phyloP scores from a whole-genome alignment of 1,140 invertebrate genomes.

The Formica exsecta region DNA sequence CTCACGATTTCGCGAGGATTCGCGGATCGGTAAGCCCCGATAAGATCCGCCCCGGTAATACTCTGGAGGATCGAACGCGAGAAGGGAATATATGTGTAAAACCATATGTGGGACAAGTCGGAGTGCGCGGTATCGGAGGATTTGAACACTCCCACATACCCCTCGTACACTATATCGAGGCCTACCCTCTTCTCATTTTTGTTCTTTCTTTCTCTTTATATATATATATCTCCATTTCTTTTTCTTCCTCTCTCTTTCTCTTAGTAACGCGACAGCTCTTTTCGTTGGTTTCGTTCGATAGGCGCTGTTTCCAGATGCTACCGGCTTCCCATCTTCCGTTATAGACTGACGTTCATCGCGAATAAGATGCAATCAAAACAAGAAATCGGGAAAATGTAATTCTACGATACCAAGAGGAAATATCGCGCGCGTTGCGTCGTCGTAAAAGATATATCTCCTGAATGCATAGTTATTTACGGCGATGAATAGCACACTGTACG shows the following conservation, averaged over 20 bases:
- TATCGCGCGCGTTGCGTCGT: not conserved
- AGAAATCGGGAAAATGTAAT: constrained; percentile 44
- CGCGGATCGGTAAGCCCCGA: constrained; percentile 64
- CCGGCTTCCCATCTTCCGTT: not conserved
- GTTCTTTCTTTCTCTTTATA: not conserved
- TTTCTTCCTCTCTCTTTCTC: not conserved
- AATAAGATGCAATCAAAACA: constrained; percentile 26
- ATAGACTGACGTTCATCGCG: constrained; percentile 1
- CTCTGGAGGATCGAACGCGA: constrained; percentile 59
- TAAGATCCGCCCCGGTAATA: constrained; percentile 56
- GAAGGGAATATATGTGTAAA: constrained; percentile 62
- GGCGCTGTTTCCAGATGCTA: not conserved
- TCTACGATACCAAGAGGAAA: not conserved
- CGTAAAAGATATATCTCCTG: constrained; percentile 3
- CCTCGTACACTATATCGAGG: not conserved
- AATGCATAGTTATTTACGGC: not conserved
- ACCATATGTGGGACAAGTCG: constrained; percentile 48
- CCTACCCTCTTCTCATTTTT: not conserved
- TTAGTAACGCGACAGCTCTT: not conserved
- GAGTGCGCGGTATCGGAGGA: not conserved
- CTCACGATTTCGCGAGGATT: constrained; percentile 68
- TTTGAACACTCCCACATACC: constrained; percentile 10
- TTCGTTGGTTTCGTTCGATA: constrained; percentile 34
- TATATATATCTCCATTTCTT: too few species aligned
- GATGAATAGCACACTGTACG: not conserved